phyloP scores from a whole-genome alignment of 2,797 vertebrate species.

The Scyliorhinus canicula region DNA sequence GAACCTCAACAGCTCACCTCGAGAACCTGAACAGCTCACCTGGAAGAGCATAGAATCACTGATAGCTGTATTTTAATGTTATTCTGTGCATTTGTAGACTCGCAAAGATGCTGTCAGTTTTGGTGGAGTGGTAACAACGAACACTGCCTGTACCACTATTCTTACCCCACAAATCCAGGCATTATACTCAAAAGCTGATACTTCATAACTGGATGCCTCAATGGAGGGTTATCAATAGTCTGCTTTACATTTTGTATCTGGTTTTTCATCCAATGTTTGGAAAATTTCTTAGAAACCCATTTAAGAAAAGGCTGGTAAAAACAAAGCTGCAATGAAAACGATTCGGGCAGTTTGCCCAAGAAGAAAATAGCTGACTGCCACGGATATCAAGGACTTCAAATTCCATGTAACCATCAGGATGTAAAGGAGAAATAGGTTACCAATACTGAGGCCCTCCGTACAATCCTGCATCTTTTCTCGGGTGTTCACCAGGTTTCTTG shows the following conservation, averaged over 20 bases:
- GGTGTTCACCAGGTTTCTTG: too few species aligned
- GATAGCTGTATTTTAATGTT: too few species aligned
- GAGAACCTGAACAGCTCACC: too few species aligned
- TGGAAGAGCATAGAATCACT: too few species aligned
- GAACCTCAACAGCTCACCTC: too few species aligned
- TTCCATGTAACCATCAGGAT: background rate
- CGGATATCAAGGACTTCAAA: background rate
- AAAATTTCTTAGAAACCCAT: background rate
- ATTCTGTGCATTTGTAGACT: too few species aligned
- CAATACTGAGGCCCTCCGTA: background rate
- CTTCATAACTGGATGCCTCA: background rate
- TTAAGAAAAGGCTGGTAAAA: background rate
- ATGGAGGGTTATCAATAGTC: too few species aligned
- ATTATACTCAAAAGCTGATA: background rate
- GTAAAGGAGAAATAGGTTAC: background rate
- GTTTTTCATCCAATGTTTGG: background rate
- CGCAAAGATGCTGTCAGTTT: too few species aligned
- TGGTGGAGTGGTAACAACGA: too few species aligned
- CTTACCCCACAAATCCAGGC: too few species aligned
- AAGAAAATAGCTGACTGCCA: background rate
- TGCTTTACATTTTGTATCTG: background rate
- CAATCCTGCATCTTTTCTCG: too few species aligned
- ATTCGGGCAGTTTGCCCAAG: background rate
- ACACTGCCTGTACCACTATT: too few species aligned
- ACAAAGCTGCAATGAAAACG: background rate